Evolutionary conservation across 2,113 vertebrate genomes (phyloP).

Genomic region (Macquaria australasica): DNA sequence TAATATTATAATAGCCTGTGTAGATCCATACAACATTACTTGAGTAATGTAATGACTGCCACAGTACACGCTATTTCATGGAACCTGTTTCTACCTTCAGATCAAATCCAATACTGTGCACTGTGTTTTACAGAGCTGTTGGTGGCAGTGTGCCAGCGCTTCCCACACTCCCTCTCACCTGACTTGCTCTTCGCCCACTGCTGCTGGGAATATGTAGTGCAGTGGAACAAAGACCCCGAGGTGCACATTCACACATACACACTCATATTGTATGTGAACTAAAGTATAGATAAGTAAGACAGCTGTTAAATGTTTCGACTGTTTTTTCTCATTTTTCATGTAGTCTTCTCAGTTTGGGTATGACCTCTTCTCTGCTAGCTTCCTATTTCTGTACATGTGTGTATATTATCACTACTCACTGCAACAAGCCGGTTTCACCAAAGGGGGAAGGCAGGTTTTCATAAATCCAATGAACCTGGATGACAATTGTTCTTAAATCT

Average conservation of each 20-base stretch:
- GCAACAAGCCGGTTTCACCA: neutral
- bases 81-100: neutral
- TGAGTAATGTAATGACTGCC: neutral
- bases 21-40: neutral
- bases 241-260: conserved; percentile 69
- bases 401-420: neutral
- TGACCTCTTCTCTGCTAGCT: neutral
- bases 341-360: neutral
- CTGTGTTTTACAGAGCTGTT: conserved; percentile 87
- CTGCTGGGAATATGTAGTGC: conserved; percentile 97
- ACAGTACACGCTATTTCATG: neutral
- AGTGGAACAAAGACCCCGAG: conserved; percentile 99
- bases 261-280: neutral
- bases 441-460: neutral
- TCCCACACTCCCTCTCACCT: conserved; percentile 93
- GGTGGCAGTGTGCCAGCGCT: conserved; percentile 87
- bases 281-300: neutral
- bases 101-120: neutral
- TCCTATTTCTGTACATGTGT: neutral
- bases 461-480: neutral
- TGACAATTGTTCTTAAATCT: neutral
- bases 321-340: neutral
- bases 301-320: neutral
- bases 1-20: neutral
- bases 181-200: conserved; percentile 94